Conservation (phyloP, 2,113 vertebrate species). For the Paradisaea rubra region DNA sequence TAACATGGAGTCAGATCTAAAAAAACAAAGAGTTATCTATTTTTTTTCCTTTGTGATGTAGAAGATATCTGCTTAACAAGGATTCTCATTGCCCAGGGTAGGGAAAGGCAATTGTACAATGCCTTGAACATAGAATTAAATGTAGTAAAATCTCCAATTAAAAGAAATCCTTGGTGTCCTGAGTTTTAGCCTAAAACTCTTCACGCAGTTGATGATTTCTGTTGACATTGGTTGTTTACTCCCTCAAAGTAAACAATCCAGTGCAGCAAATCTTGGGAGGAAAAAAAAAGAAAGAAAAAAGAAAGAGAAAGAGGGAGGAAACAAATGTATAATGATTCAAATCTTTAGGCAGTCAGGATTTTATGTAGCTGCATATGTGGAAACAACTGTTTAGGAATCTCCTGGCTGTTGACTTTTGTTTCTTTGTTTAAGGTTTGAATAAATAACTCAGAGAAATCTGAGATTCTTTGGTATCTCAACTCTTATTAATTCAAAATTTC, state of each 20-base stretch:
- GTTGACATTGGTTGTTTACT: background rate
- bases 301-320: background rate
- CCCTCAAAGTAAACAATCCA: background rate
- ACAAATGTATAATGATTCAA: background rate
- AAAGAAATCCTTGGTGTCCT: background rate
- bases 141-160: background rate
- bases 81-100: background rate
- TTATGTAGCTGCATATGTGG: background rate
- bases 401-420: background rate
- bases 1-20: background rate
- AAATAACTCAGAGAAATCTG: background rate
- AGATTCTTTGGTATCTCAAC: background rate
- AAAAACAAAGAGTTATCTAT: background rate
- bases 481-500: background rate
- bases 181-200: background rate
- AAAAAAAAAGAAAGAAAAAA: background rate
- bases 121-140: background rate
- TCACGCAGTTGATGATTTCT: background rate
- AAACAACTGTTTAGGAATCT: background rate
- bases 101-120: background rate
- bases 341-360: background rate
- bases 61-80: background rate
- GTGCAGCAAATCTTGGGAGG: accelerated
- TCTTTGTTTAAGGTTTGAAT: background rate
- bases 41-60: background rate